Evolutionary conservation across 2,888 invertebrate species (phyloP).

Genomic region (Drosophila incognita): DNA sequence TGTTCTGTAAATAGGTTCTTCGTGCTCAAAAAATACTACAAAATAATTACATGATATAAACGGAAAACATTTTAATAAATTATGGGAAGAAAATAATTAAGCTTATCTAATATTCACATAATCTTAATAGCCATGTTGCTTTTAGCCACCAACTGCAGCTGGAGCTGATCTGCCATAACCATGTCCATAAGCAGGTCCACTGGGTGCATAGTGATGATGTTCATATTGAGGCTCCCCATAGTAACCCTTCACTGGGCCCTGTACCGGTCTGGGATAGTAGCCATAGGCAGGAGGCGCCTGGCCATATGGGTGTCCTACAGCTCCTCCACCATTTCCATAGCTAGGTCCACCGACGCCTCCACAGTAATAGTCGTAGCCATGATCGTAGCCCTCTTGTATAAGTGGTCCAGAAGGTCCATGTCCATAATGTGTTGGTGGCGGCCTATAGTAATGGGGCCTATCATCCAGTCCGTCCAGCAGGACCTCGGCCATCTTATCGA

Average conservation of each 20-base stretch:
- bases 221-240: conserved; percentile 38
- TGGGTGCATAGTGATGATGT: conserved; percentile 19
- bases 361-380: conserved; percentile 72
- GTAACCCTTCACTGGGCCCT: conserved; percentile 32
- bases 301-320: conserved; percentile 20
- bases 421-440: conserved; percentile 13
- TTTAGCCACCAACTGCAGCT: conserved; percentile 40
- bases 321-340: conserved; percentile 28
- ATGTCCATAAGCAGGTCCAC: conserved; percentile 35
- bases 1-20: no score
- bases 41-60: no score
- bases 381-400: conserved; percentile 66
- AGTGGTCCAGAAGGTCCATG: conserved; percentile 42
- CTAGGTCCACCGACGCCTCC: conserved; percentile 53
- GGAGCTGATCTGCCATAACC: conserved; percentile 27
- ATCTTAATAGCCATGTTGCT: conserved; percentile 51
- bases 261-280: conserved; percentile 40
- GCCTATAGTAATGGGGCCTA: conserved; percentile 18
- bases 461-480: conserved; percentile 52
- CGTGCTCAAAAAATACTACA: no score
- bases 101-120: no score
- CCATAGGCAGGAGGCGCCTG: conserved; percentile 27
- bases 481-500: conserved; percentile 69
- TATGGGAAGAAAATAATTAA: no score
- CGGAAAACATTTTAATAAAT: no score